These are phyloP conservation scores for Drosophila neocordata DNA, from an alignment of 1,140 invertebrate species.

Conservation along the genomic window DNA sequence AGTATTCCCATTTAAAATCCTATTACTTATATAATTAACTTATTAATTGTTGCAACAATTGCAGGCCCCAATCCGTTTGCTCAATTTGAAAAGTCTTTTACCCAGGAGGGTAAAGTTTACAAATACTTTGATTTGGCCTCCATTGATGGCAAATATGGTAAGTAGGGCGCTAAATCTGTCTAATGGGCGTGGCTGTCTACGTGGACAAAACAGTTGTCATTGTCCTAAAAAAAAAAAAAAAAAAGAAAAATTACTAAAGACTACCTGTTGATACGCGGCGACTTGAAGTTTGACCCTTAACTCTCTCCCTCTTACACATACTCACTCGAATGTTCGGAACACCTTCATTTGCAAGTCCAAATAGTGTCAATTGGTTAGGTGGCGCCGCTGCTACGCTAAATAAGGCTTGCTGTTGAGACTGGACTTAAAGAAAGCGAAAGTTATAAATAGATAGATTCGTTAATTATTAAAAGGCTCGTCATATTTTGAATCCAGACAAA, in stretches of 20 bases:
- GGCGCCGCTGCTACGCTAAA: constrained; percentile 24
- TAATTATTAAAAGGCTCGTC: constrained; percentile 47
- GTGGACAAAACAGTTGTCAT: constrained; percentile 21
- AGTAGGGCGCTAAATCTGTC: constrained; percentile 59
- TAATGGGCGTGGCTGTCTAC: constrained; percentile 31
- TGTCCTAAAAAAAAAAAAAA: constrained; percentile 15
- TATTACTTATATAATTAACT: constrained; percentile 41
- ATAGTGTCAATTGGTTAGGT: constrained; percentile 49
- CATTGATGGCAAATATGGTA: constrained; percentile 91
- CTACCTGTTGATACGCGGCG: constrained; percentile 34
- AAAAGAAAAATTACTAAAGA: not conserved
- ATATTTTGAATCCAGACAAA: constrained; percentile 11
- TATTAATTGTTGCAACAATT: not conserved
- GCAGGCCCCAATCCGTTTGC: constrained; percentile 88
- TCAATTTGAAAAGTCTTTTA: constrained; percentile 87
- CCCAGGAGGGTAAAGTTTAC: constrained; percentile 86
- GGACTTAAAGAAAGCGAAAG: constrained; percentile 59
- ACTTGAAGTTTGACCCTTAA: constrained; percentile 66
- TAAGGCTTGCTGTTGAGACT: constrained; percentile 35
- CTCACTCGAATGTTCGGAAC: constrained; percentile 3
- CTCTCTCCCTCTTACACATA: not conserved
- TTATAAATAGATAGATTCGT: constrained; percentile 38
- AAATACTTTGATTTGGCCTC: constrained; percentile 90
- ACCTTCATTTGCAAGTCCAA: constrained; percentile 69
- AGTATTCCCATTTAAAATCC: constrained; percentile 1